Conservation (phyloP, 2,888 invertebrate genomes). For the Nomada hirtipes region DNA sequence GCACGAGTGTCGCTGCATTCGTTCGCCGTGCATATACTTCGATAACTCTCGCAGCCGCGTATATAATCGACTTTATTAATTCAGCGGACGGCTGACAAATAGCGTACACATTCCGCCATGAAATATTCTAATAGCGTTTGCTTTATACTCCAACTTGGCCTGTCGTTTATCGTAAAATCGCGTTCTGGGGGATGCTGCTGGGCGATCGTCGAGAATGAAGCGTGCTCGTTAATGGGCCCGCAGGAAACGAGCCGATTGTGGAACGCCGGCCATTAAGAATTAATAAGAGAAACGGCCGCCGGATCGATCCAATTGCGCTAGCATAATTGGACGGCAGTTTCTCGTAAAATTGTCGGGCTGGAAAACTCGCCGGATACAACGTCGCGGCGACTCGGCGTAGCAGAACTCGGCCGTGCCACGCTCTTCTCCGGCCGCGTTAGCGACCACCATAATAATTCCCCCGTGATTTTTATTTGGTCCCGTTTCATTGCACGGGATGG, state of each 20-base stretch:
- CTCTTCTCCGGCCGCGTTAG: slow-evolving; percentile 59
- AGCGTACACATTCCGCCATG: slow-evolving; percentile 32
- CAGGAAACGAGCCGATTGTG: slow-evolving; percentile 42
- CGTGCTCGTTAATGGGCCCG: slow-evolving; percentile 36
- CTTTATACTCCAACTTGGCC: slow-evolving; percentile 13
- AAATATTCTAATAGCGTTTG: slow-evolving; percentile 47
- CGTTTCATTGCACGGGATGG: slow-evolving; percentile 83
- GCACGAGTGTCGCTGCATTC: neutral
- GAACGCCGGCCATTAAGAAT: slow-evolving; percentile 49
- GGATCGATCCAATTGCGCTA: slow-evolving; percentile 53
- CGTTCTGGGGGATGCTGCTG: neutral
- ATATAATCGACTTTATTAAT: slow-evolving; percentile 44
- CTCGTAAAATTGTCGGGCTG: slow-evolving; percentile 63
- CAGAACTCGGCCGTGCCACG: slow-evolving; percentile 57
- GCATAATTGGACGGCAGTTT: slow-evolving; percentile 45
- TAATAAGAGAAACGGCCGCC: slow-evolving; percentile 44
- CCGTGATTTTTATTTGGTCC: slow-evolving; percentile 82
- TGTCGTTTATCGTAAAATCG: slow-evolving; percentile 45
- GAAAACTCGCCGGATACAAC: slow-evolving; percentile 48
- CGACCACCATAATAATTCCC: slow-evolving; percentile 84
- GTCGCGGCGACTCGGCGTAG: slow-evolving; percentile 10
- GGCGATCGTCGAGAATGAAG: neutral
- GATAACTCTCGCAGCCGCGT: neutral
- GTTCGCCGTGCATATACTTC: slow-evolving; percentile 10
- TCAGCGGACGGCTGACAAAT: slow-evolving; percentile 39